A percentile compares a stretch with the other conserved stretches of the same genome.
Evolutionary conservation across 2,113 vertebrate genomes (phyloP).

Genomic region (Callithrix jacchus): DNA sequence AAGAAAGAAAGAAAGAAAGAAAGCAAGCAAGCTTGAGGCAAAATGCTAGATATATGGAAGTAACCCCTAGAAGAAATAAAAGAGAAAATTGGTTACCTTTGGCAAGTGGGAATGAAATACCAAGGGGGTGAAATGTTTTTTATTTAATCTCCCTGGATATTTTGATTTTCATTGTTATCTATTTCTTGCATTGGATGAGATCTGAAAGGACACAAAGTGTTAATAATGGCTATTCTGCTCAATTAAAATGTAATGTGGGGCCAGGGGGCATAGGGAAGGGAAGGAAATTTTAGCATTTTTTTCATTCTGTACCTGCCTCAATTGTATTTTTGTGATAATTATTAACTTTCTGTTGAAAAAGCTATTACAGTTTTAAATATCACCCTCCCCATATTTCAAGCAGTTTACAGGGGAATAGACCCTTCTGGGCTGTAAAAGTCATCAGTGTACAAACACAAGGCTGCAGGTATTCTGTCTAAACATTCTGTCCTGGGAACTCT

Average conservation of each 20-base stretch:
- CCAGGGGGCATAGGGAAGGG: too few relatives aligned
- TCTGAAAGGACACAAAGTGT: neutral
- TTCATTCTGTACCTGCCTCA: neutral
- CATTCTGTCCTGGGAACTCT: neutral
- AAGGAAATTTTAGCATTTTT: neutral
- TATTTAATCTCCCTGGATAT: neutral
- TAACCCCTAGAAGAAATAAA: neutral
- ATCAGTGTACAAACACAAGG: neutral
- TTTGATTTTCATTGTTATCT: neutral
- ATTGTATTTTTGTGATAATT: neutral
- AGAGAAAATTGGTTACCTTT: neutral
- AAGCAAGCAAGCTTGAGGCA: neutral
- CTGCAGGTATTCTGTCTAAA: neutral
- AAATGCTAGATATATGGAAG: neutral
- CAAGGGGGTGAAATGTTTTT: neutral
- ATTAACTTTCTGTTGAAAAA: neutral
- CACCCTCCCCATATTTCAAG: neutral
- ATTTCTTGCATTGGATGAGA: neutral
- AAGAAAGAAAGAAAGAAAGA: too few relatives aligned
- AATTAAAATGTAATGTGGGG: neutral
- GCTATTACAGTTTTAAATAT: neutral
- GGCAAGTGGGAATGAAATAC: neutral
- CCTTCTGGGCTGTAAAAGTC: neutral
- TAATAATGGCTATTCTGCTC: neutral
- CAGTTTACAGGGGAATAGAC: neutral